Evolutionary conservation across 1,140 invertebrate genomes (phyloP).

Genomic region (Sitodiplosis mosellana): DNA sequence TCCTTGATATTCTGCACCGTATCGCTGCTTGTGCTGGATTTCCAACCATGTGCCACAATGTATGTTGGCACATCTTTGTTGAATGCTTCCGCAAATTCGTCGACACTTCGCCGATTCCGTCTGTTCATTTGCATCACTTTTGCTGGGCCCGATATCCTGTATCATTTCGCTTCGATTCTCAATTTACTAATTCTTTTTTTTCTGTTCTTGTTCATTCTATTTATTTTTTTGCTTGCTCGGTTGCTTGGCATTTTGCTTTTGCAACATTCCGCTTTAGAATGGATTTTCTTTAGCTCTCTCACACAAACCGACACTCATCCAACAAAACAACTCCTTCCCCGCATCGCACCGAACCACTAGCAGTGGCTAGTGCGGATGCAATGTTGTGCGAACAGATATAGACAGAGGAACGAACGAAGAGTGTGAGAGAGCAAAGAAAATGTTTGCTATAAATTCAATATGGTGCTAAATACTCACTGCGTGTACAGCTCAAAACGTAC

Average conservation of each 20-base stretch:
- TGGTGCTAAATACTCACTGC: constrained; percentile 9
- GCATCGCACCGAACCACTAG: no score
- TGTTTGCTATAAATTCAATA: not conserved
- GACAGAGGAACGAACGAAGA: not conserved
- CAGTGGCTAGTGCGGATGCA: no score
- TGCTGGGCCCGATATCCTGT: constrained; percentile 16
- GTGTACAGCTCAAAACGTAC: constrained; percentile 26
- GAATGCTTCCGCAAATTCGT: constrained; percentile 27
- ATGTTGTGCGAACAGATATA: no score
- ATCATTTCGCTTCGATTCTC: constrained; percentile 8
- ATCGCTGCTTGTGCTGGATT: constrained; percentile 29
- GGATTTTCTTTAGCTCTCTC: no score
- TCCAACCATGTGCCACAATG: constrained; percentile 58
- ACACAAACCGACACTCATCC: no score
- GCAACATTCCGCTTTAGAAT: no score
- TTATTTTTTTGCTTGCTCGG: not conserved
- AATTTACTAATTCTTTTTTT: constrained; percentile 3
- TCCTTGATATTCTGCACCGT: constrained; percentile 26
- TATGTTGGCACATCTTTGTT: constrained; percentile 35
- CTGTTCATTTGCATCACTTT: constrained; percentile 16
- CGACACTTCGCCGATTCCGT: not conserved
- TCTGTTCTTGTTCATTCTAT: no score
- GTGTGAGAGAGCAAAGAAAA: not conserved
- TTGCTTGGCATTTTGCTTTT: not conserved
- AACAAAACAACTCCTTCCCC: no score